Percentiles rank a stretch among this genome's conserved stretches.
phyloP scores from a whole-genome alignment of 2,888 invertebrate genomes.

The Apamea epomidion region DNA sequence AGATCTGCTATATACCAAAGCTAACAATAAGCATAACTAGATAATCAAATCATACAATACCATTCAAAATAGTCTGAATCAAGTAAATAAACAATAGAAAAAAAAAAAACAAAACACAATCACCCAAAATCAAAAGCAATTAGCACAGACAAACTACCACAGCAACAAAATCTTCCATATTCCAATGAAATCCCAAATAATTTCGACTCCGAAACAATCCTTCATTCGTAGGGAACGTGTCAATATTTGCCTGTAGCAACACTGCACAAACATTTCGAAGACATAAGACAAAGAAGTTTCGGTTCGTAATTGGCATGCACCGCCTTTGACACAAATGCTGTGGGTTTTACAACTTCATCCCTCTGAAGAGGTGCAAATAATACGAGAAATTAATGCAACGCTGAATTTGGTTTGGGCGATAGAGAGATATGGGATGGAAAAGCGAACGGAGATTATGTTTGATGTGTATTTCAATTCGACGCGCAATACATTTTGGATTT shows the following conservation, averaged over 20 bases:
- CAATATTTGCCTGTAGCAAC: conserved; percentile 76
- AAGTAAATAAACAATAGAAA: not conserved
- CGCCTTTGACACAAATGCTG: conserved; percentile 64
- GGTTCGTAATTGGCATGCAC: conserved; percentile 76
- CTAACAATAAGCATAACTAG: too few relatives aligned
- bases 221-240: conserved; percentile 70
- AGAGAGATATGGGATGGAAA: not conserved
- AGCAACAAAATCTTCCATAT: conserved; percentile 23
- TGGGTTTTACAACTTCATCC: conserved; percentile 45
- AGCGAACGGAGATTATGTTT: not conserved
- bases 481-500: not conserved
- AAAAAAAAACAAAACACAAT: not conserved
- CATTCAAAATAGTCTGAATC: not conserved
- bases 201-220: conserved; percentile 44
- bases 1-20: too few relatives aligned
- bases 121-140: not conserved
- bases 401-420: conserved; percentile 13
- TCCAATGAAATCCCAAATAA: conserved; percentile 42
- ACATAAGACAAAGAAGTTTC: conserved; percentile 74
- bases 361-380: conserved; percentile 39
- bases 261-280: conserved; percentile 67
- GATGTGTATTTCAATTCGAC: not conserved
- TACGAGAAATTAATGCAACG: conserved; percentile 42
- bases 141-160: conserved; percentile 6
- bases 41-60: not conserved